These are phyloP conservation scores for Orgyia antiqua DNA, from an alignment of 2,888 invertebrate species.

Conservation along the genomic window DNA sequence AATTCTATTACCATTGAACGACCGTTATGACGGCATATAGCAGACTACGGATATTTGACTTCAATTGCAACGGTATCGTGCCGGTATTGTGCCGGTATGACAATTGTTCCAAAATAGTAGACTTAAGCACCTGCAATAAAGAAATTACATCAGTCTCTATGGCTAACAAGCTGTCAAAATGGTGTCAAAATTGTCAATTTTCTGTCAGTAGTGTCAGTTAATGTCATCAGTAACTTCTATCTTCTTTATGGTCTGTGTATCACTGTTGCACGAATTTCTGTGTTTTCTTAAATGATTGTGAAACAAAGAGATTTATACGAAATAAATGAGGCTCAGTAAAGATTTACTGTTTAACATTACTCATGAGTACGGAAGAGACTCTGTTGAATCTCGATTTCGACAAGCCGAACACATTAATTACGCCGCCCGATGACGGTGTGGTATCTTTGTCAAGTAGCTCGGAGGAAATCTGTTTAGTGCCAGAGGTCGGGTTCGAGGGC, in stretches of 20 bases:
- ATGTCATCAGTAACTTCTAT: not conserved
- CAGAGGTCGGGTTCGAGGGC: conserved; percentile 90
- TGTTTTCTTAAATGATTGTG: conserved; percentile 74
- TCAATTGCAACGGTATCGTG: too few relatives aligned
- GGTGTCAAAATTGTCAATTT: conserved; percentile 35
- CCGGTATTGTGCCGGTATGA: too few relatives aligned
- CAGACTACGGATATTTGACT: too few relatives aligned
- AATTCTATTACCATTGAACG: too few relatives aligned
- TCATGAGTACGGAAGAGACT: conserved; percentile 81
- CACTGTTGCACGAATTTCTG: conserved; percentile 49
- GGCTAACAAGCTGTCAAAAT: too few relatives aligned
- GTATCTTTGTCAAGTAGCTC: conserved; percentile 78
- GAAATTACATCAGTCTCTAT: too few relatives aligned
- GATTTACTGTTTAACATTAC: conserved; percentile 65
- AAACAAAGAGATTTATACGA: conserved; percentile 71
- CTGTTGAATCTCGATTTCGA: conserved; percentile 81
- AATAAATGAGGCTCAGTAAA: conserved; percentile 75
- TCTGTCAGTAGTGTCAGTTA: too few relatives aligned
- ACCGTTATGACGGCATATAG: too few relatives aligned
- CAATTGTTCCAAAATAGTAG: too few relatives aligned
- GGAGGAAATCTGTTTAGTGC: conserved; percentile 87
- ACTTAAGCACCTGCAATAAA: too few relatives aligned
- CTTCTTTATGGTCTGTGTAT: conserved; percentile 49
- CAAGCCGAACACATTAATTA: conserved; percentile 63
- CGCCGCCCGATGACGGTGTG: conserved; percentile 77